Base-by-base conservation (phyloP, 2,797 vertebrate species). In the Lepidocolaptes lacrymiger region DNA sequence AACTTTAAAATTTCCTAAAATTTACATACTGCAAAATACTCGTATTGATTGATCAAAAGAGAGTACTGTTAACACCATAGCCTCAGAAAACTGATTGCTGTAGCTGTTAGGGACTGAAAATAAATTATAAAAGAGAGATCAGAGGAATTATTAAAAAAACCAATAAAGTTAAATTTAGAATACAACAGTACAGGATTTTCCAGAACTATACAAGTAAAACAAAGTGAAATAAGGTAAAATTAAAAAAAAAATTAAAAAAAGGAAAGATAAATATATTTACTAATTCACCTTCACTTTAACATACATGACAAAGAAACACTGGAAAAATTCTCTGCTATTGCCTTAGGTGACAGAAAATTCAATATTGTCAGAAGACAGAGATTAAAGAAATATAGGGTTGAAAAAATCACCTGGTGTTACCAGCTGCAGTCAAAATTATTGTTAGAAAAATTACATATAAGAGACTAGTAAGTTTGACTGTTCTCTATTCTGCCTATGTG, bases 371-470 rank as follows among this genome's bases (percentile, higher is more conserved):
- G 91, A 95, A 95, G 44, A 96, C 95, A 95, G n/a, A 96, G 93
- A 85, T 74, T 83, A 63, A 95, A 91, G 26, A 97, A 92, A 92
- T 49, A 89, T 3, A 78, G 20, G 61, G 59, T 41, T 81, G 14
- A 64, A 52, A 95, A 56, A 77, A 52, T 86, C 30, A 72, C 4
- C 12, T 91, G 55, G 64, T 82, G 55, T 91, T 86, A 18, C 39
- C 94, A 95, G 51, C 61, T 89, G 66, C 71, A 85, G 66, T 87
- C 56, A 91, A 97, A 93, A 91, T 84, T 95, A 95, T 93, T 97
- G 63, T 62, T 83, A 93, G 92, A 96, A 97, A 68, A 95, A 84
- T 76, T 95, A 44, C 18, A 46, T 93, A 81, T 89, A 92, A 94
- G 66, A 85, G 37, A 94, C 55, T 58, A 78, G 27, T 76, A 96